Evolutionary conservation across 2,888 invertebrate genomes (phyloP).

Genomic region (Suillia variegata): DNA sequence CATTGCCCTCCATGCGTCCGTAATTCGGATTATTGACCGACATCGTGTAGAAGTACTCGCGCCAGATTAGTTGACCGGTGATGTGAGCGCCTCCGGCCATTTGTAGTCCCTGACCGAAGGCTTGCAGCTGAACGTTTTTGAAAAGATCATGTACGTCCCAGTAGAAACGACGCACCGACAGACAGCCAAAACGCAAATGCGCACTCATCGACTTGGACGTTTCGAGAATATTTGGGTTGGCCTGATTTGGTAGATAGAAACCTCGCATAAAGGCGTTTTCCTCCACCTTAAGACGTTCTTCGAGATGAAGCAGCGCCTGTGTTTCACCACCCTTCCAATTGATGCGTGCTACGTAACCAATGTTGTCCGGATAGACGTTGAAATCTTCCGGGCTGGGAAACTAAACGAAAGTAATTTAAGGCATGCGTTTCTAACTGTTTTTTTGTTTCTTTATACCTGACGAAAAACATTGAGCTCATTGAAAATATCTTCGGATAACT

Average conservation of each 20-base stretch:
- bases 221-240: constrained; percentile 70
- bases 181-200: constrained; percentile 73
- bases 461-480: constrained; percentile 63
- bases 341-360: constrained; percentile 53
- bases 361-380: constrained; percentile 63
- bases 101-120: constrained; percentile 37
- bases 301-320: constrained; percentile 66
- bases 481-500: constrained; percentile 62
- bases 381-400: constrained; percentile 67
- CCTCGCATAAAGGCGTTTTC: constrained; percentile 65
- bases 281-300: constrained; percentile 66
- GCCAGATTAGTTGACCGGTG: constrained; percentile 74
- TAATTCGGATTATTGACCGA: constrained; percentile 74
- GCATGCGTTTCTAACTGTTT: background rate
- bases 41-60: constrained; percentile 81
- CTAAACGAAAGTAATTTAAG: constrained; percentile 38
- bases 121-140: constrained; percentile 63
- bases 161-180: constrained; percentile 74
- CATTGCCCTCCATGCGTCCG: constrained; percentile 72
- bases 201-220: constrained; percentile 73
- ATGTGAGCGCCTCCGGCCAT: constrained; percentile 56
- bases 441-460: constrained; percentile 52
- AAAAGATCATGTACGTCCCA: constrained; percentile 74
- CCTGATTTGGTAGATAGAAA: constrained; percentile 72
- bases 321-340: constrained; percentile 73